A percentile compares a stretch with the other conserved stretches of the same genome.
These are phyloP conservation scores for Monarcha castaneiventris DNA, from an alignment of 2,113 vertebrate species.

Conservation along the genomic window DNA sequence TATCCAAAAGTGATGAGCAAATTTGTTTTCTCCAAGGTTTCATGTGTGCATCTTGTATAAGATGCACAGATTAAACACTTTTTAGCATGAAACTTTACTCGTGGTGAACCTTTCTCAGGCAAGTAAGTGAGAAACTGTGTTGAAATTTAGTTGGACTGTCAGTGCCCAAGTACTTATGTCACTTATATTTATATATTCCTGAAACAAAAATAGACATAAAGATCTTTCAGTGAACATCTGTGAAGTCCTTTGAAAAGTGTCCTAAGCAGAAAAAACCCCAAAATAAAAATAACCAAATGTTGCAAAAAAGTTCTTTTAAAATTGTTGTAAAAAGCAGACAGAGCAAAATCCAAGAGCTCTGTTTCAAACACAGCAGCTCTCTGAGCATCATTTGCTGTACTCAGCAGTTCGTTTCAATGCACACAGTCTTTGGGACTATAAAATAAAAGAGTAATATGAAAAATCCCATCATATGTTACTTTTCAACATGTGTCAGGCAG, in stretches of 20 bases:
- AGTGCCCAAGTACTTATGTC: neutral
- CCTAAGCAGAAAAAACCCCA: neutral
- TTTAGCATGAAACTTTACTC: neutral
- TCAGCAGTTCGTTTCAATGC: slow-evolving; percentile 17
- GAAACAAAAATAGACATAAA: neutral
- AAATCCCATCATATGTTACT: neutral
- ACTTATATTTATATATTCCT: neutral
- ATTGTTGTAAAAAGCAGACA: neutral
- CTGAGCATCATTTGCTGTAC: neutral
- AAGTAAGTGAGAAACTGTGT: neutral
- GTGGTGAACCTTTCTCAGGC: neutral
- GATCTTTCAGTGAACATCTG: neutral
- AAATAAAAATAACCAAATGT: neutral
- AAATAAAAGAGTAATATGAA: neutral
- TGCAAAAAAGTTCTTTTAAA: neutral
- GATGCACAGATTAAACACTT: neutral
- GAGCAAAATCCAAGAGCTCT: neutral
- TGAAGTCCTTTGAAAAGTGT: neutral
- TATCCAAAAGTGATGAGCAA: neutral
- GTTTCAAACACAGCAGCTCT: neutral
- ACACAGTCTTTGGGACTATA: neutral
- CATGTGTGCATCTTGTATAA: neutral
- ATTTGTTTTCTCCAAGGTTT: neutral
- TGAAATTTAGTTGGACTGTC: neutral
- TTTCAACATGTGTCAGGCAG: neutral